These are phyloP conservation scores for Tribolium madens DNA, from an alignment of 1,140 invertebrate species.

Conservation along the genomic window DNA sequence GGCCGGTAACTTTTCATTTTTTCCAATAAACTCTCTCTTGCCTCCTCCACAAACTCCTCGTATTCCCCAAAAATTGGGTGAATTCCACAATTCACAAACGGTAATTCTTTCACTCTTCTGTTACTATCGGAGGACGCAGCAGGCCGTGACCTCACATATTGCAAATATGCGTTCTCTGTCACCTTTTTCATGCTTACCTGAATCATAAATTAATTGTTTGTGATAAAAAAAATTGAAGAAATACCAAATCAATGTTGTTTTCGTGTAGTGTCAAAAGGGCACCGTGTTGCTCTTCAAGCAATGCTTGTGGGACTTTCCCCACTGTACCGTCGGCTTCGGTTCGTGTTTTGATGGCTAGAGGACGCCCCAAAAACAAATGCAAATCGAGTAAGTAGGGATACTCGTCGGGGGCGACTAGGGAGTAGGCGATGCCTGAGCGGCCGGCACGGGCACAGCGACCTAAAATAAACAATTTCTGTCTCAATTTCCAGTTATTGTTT, in stretches of 20 bases:
- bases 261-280: conserved; percentile 83
- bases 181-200: conserved; percentile 82
- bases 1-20: conserved; percentile 88
- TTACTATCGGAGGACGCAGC: conserved; percentile 90
- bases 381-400: conserved; percentile 93
- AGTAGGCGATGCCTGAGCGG: conserved; percentile 88
- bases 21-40: conserved; percentile 73
- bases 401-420: conserved; percentile 90
- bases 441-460: conserved; percentile 97
- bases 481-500: too few species aligned
- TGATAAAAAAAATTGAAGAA: not conserved
- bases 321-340: conserved; percentile 68
- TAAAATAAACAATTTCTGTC: conserved; percentile 64
- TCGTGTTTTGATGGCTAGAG: conserved; percentile 68
- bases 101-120: conserved; percentile 80
- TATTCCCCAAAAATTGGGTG: conserved; percentile 71
- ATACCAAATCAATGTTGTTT: conserved; percentile 79
- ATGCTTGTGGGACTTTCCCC: conserved; percentile 83
- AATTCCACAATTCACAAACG: conserved; percentile 68
- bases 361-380: conserved; percentile 90
- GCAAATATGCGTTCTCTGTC: conserved; percentile 89
- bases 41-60: conserved; percentile 54
- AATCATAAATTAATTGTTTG: not conserved
- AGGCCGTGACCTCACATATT: conserved; percentile 89
- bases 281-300: conserved; percentile 88